These are phyloP conservation scores for Lamellibrachia satsuma DNA, from an alignment of 2,888 invertebrate genomes.

Conservation along the genomic window DNA sequence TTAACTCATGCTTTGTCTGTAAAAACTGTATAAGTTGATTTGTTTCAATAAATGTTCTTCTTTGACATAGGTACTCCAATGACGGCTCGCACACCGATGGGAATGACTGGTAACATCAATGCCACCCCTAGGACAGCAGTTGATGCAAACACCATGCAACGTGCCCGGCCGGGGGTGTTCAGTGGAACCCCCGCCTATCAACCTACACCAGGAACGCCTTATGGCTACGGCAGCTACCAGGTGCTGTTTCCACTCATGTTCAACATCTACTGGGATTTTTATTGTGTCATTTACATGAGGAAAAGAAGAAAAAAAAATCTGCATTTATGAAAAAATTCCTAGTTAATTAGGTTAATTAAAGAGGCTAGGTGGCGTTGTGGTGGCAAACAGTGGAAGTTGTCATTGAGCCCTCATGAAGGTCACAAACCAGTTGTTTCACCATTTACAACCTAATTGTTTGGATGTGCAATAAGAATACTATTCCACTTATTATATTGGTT, in stretches of 20 bases:
- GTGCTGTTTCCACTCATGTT: slow-evolving; percentile 42
- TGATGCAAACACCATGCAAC: slow-evolving; percentile 71
- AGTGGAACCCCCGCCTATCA: slow-evolving; percentile 76
- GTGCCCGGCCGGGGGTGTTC: slow-evolving; percentile 66
- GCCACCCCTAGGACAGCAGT: slow-evolving; percentile 30
- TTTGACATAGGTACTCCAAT: slow-evolving; percentile 32
- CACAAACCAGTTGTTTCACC: too few species aligned
- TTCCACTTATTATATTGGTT: neutral
- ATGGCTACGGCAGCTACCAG: slow-evolving; percentile 54
- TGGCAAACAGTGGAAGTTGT: too few species aligned
- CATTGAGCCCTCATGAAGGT: too few species aligned
- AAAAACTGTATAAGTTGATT: too few species aligned
- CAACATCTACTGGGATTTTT: neutral
- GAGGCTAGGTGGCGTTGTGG: too few species aligned
- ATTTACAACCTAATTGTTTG: too few species aligned
- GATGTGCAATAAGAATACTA: neutral
- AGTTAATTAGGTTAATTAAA: too few species aligned
- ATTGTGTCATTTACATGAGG: neutral
- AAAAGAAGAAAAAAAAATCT: neutral
- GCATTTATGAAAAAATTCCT: neutral
- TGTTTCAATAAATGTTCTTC: too few species aligned
- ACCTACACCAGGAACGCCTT: slow-evolving; percentile 48
- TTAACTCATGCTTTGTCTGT: too few species aligned
- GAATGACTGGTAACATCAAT: slow-evolving; percentile 22
- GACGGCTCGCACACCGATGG: slow-evolving; percentile 37